Evolutionary conservation across 2,888 invertebrate genomes (phyloP).

Genomic region (Lissocephala sabroskyi): DNA sequence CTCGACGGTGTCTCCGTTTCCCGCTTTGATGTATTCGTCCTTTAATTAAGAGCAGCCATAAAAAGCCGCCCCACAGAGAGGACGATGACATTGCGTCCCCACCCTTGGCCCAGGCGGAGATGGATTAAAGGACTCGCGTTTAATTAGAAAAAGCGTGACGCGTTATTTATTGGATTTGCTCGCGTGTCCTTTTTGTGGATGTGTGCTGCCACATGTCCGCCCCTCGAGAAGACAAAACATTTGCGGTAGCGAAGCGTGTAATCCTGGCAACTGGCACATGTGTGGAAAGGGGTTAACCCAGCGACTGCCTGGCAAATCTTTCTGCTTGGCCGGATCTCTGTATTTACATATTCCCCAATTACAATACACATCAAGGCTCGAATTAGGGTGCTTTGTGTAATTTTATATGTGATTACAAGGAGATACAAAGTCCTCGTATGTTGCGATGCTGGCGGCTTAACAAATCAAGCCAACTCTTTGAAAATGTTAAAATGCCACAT

Average conservation of each 20-base stretch:
- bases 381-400: too few species aligned
- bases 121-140: constrained; percentile 14
- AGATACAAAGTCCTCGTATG: not conserved
- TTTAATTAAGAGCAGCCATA: constrained; percentile 33
- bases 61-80: constrained; percentile 6
- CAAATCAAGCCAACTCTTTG: too few species aligned
- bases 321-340: constrained; percentile 33
- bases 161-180: constrained; percentile 44
- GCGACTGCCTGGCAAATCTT: constrained; percentile 29
- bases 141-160: constrained; percentile 46
- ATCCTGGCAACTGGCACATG: constrained; percentile 27
- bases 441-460: not conserved
- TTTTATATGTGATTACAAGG: not conserved
- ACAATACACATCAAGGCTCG: too few species aligned
- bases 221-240: not conserved
- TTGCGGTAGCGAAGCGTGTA: not conserved
- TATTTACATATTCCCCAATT: too few species aligned
- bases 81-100: not conserved
- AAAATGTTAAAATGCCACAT: too few species aligned
- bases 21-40: constrained; percentile 18
- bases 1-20: constrained; percentile 10
- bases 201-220: not conserved
- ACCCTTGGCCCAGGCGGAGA: constrained; percentile 1
- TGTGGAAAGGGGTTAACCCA: constrained; percentile 52
- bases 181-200: too few species aligned